Conservation (phyloP, 2,113 vertebrate species). For the Cyprinodon tularosa region DNA sequence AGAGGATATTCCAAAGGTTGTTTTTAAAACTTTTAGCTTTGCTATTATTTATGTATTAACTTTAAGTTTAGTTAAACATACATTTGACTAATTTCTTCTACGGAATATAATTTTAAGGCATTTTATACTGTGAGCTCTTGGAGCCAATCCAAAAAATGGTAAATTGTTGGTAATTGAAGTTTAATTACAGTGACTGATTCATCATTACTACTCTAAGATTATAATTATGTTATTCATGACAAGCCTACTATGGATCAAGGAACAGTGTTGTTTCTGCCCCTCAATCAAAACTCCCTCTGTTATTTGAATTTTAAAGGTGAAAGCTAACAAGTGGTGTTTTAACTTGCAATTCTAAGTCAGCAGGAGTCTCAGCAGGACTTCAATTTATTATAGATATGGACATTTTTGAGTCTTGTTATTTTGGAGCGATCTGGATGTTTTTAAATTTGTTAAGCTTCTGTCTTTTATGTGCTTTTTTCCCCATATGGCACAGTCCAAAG, state of each 20-base stretch:
- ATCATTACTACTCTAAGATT: neutral
- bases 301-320: neutral
- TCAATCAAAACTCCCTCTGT: neutral
- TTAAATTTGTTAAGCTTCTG: neutral
- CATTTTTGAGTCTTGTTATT: neutral
- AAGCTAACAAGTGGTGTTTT: neutral
- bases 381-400: constrained; percentile 2
- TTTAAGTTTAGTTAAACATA: neutral
- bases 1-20: constrained; percentile 7
- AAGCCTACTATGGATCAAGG: neutral
- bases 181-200: neutral
- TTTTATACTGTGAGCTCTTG: neutral
- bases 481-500: neutral
- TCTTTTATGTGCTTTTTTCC: neutral
- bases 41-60: neutral
- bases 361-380: neutral
- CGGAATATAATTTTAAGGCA: constrained; percentile 22
- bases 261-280: neutral
- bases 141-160: neutral
- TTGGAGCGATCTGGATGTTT: neutral
- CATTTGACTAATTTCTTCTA: neutral
- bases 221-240: neutral
- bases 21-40: constrained; percentile 8
- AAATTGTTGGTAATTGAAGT: neutral
- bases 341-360: neutral